Percentiles rank a stretch among this genome's conserved stretches.
These are phyloP conservation scores for Cenopis cana DNA, from an alignment of 2,888 invertebrate species.

Conservation along the genomic window DNA sequence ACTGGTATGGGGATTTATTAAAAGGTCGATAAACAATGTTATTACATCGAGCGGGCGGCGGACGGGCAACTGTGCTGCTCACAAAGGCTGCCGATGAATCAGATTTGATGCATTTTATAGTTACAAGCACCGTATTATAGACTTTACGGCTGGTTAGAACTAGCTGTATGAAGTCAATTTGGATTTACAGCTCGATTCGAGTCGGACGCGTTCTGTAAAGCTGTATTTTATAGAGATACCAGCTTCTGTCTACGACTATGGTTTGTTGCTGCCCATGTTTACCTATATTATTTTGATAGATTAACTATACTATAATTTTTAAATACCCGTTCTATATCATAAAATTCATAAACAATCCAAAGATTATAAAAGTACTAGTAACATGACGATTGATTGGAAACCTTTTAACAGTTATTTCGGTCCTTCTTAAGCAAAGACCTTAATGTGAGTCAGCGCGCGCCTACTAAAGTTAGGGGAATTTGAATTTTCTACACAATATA, in stretches of 20 bases:
- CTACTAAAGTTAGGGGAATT: no score
- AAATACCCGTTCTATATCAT: no score
- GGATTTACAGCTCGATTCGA: slow-evolving; percentile 6
- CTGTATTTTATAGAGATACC: neutral
- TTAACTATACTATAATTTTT: no score
- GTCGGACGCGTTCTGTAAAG: neutral
- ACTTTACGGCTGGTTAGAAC: slow-evolving; percentile 66
- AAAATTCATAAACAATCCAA: no score
- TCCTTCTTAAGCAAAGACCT: no score
- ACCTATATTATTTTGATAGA: no score
- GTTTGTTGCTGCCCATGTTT: no score
- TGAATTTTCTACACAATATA: no score
- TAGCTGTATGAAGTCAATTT: slow-evolving; percentile 57
- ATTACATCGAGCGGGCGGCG: slow-evolving; percentile 62
- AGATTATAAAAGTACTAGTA: no score
- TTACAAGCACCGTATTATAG: slow-evolving; percentile 65
- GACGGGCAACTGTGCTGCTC: slow-evolving; percentile 62
- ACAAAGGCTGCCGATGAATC: slow-evolving; percentile 72
- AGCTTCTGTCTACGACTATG: neutral
- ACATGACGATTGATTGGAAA: no score
- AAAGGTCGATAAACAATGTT: slow-evolving; percentile 71
- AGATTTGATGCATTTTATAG: slow-evolving; percentile 76
- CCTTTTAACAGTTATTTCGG: no score
- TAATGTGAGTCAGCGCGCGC: no score
- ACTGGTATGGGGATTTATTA: slow-evolving; percentile 65